Conservation (phyloP, 2,797 vertebrate species). For the Coregonus ussuriensis region DNA sequence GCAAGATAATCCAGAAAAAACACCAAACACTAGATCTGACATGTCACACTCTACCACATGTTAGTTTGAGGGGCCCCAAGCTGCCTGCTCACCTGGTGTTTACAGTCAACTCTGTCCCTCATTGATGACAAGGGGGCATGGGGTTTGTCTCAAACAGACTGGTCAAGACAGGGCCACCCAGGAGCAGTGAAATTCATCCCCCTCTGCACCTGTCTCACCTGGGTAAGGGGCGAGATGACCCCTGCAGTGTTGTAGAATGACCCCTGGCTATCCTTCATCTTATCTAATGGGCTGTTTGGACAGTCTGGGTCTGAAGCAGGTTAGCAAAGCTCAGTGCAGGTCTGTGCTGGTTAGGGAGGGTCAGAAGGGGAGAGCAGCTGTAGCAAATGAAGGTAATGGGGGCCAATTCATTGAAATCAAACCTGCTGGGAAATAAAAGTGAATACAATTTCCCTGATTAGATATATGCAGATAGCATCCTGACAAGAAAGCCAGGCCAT, state of each 20-base stretch:
- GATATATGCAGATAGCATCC: neutral
- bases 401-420: neutral
- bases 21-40: conserved; percentile 12
- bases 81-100: neutral
- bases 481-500: neutral
- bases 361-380: neutral
- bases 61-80: neutral
- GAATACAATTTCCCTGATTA: neutral
- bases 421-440: neutral
- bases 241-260: neutral
- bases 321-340: conserved; percentile 1
- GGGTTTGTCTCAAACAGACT: neutral
- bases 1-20: conserved; percentile 36
- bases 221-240: neutral
- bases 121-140: neutral
- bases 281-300: neutral
- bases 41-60: neutral
- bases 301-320: conserved; percentile 5
- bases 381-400: neutral
- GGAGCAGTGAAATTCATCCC: conserved; percentile 5
- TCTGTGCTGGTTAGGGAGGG: neutral
- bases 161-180: neutral
- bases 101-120: conserved; percentile 12
- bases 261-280: conserved; percentile 9
- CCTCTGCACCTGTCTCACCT: conserved; percentile 1